Conservation (phyloP, 2,888 invertebrate genomes). For the Orchesella flavescens region DNA sequence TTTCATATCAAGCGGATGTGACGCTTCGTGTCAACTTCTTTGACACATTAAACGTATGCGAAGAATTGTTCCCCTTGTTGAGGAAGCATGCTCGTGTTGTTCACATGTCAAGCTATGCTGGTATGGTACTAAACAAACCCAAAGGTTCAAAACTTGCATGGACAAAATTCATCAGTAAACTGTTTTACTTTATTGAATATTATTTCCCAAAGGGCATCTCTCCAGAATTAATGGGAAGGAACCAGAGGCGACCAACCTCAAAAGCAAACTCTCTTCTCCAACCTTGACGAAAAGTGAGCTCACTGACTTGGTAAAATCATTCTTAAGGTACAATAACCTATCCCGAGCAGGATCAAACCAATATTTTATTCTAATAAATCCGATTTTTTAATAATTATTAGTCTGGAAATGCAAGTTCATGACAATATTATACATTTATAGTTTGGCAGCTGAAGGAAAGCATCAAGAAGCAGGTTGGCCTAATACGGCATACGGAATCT, state of each 20-base stretch:
- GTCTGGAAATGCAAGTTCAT: neutral
- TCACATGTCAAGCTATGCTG: constrained; percentile 81
- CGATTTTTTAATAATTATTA: too few species aligned
- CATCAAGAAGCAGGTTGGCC: constrained; percentile 78
- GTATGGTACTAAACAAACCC: too few species aligned
- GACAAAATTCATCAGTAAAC: too few species aligned
- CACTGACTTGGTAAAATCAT: constrained; percentile 80
- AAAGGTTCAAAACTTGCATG: too few species aligned
- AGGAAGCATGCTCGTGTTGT: constrained; percentile 83
- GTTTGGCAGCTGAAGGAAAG: constrained; percentile 76
- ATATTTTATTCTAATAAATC: too few species aligned
- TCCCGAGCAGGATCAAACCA: neutral
- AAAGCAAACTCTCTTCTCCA: constrained; percentile 77
- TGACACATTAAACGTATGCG: constrained; percentile 79
- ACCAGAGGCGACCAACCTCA: constrained; percentile 74
- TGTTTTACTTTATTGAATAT: too few species aligned
- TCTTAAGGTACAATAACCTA: constrained; percentile 78
- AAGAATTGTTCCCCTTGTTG: constrained; percentile 82
- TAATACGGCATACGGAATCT: constrained; percentile 80
- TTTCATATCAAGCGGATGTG: constrained; percentile 81
- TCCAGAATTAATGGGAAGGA: constrained; percentile 78
- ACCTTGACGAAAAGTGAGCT: constrained; percentile 79
- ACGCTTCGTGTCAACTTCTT: constrained; percentile 84
- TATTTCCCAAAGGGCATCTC: constrained; percentile 79
- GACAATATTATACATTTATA: too few species aligned